Evolutionary conservation across 2,113 vertebrate genomes (phyloP).

Genomic region (Mesocricetus auratus): DNA sequence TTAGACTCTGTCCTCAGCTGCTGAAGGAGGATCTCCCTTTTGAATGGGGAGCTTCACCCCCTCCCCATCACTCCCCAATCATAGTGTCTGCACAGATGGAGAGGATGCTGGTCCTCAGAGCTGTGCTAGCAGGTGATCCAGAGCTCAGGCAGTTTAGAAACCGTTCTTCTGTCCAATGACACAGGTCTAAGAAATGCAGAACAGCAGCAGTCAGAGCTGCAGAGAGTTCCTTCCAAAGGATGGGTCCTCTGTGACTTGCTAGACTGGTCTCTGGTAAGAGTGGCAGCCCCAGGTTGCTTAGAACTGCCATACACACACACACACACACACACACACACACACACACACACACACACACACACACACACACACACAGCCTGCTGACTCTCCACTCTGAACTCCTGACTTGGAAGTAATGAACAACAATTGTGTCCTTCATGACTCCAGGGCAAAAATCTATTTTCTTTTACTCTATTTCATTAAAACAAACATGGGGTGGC

Average conservation of each 20-base stretch:
- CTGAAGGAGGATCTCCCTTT: accelerated
- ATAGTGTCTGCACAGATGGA: accelerated
- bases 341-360: neutral
- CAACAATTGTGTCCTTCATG: accelerated
- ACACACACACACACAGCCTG: neutral
- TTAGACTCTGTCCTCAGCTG: neutral
- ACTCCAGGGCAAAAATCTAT: no score
- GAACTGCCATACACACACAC: neutral
- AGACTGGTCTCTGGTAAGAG: neutral
- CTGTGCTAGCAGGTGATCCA: neutral
- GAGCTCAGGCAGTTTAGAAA: neutral
- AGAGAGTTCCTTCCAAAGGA: accelerated
- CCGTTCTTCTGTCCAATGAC: no score
- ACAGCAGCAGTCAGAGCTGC: accelerated
- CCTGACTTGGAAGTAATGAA: no score
- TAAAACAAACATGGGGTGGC: neutral
- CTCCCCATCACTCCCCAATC: accelerated
- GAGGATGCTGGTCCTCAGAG: no score
- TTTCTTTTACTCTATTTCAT: accelerated
- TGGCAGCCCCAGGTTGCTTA: neutral
- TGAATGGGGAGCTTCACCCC: accelerated
- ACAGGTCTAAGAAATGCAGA: neutral
- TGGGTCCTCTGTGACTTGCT: neutral
- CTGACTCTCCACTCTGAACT: neutral
- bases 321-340: neutral